These are phyloP conservation scores for Macroteleia sp. DNA, from an alignment of 2,888 invertebrate genomes.

Conservation along the genomic window DNA sequence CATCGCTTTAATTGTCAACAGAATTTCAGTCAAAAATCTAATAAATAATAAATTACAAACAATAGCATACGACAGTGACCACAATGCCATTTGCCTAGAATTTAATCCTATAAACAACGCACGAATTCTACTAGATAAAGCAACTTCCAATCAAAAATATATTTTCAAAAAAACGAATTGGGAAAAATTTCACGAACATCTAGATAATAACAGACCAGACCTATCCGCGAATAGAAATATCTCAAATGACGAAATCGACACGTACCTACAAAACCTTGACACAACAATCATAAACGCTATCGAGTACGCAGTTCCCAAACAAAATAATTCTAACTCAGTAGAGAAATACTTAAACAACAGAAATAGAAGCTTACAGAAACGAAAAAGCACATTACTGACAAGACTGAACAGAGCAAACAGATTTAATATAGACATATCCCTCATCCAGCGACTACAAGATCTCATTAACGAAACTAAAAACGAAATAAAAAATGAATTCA, in stretches of 20 bases:
- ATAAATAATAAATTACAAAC: neutral
- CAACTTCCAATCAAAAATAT: neutral
- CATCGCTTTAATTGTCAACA: neutral
- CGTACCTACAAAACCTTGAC: neutral
- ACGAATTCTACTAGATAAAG: neutral
- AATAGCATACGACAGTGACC: constrained; percentile 15
- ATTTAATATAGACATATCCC: neutral
- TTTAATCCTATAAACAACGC: neutral
- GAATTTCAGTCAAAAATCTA: neutral
- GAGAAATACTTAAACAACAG: neutral
- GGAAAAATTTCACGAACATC: neutral
- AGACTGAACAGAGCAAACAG: neutral
- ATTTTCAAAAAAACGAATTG: neutral
- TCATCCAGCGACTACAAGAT: neutral
- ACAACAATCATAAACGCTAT: neutral
- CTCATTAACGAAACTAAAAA: too few relatives aligned
- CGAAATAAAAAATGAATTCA: neutral
- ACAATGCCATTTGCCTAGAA: neutral
- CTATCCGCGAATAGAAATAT: neutral
- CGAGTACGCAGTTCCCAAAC: neutral
- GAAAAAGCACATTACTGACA: neutral
- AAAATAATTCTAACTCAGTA: neutral
- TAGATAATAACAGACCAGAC: neutral
- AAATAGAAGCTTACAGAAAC: neutral
- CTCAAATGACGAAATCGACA: neutral